Conservation (phyloP, 2,888 invertebrate species). For the Julus scanicus region DNA sequence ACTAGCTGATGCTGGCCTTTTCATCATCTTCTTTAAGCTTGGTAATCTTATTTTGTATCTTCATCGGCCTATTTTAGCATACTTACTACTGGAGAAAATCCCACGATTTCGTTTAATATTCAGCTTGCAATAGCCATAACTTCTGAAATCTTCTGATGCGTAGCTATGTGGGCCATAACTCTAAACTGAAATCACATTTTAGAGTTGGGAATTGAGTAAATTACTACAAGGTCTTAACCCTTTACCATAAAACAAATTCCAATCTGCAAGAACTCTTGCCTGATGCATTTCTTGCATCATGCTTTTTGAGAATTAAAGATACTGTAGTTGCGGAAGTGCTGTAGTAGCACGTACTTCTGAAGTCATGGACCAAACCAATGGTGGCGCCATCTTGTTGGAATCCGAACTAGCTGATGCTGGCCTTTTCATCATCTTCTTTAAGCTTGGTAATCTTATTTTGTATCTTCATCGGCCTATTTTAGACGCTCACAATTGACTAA, state of each 20-base stretch:
- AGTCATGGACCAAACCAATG: background rate
- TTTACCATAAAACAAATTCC: background rate
- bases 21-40: background rate
- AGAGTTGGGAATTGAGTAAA: too few species aligned
- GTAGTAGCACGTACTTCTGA: too few species aligned
- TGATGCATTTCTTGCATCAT: too few species aligned
- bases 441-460: background rate
- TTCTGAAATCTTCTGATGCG: background rate
- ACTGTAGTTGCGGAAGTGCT: too few species aligned
- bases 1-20: background rate
- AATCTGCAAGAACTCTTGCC: too few species aligned
- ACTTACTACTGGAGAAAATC: too few species aligned
- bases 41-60: background rate
- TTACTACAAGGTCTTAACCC: background rate
- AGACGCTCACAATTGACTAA: constrained; percentile 9
- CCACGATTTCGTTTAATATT: too few species aligned
- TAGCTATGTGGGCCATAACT: background rate
- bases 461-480: background rate
- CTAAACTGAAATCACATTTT: background rate
- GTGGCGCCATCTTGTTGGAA: background rate
- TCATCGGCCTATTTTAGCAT: constrained; percentile 17
- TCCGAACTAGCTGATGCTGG: background rate
- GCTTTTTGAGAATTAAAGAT: too few species aligned
- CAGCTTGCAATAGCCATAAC: too few species aligned
- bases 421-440: background rate